Percentiles rank a stretch among this genome's conserved stretches.
Evolutionary conservation across 1,140 invertebrate species (phyloP).

Genomic region (Magallana ariakensis): DNA sequence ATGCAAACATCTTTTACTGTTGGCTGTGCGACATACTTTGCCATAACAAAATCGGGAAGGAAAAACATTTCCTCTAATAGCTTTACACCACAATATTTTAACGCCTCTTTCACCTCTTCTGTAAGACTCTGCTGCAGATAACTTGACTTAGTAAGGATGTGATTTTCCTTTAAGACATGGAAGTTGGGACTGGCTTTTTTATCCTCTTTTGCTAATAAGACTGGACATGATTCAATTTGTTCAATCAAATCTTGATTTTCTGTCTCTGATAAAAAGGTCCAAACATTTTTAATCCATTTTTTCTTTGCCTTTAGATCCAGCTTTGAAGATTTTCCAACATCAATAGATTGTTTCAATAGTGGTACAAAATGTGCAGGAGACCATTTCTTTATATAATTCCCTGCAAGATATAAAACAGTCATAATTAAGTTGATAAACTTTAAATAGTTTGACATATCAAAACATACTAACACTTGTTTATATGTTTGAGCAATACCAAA

Average conservation of each 20-base stretch:
- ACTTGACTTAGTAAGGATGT: background rate
- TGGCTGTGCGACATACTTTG: too few relatives aligned
- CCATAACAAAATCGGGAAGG: too few relatives aligned
- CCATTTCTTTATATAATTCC: background rate
- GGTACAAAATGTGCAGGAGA: background rate
- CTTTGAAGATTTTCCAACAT: background rate
- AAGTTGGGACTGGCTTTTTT: background rate
- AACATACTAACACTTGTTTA: too few relatives aligned
- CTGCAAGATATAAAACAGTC: background rate
- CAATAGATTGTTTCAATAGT: background rate
- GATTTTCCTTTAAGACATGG: background rate
- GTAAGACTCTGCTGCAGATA: background rate
- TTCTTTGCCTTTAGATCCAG: background rate
- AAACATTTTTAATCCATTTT: slow-evolving; percentile 15
- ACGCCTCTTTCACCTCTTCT: background rate
- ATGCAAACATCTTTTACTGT: too few relatives aligned
- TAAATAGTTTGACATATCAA: too few relatives aligned
- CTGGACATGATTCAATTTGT: background rate
- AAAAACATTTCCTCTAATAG: too few relatives aligned
- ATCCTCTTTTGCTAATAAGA: background rate
- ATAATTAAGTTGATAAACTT: too few relatives aligned
- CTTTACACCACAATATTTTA: too few relatives aligned
- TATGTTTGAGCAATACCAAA: too few relatives aligned
- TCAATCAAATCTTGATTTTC: background rate
- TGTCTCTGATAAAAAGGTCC: background rate